phyloP scores from a whole-genome alignment of 2,888 invertebrate species.

The Lampropteryx suffumata region DNA sequence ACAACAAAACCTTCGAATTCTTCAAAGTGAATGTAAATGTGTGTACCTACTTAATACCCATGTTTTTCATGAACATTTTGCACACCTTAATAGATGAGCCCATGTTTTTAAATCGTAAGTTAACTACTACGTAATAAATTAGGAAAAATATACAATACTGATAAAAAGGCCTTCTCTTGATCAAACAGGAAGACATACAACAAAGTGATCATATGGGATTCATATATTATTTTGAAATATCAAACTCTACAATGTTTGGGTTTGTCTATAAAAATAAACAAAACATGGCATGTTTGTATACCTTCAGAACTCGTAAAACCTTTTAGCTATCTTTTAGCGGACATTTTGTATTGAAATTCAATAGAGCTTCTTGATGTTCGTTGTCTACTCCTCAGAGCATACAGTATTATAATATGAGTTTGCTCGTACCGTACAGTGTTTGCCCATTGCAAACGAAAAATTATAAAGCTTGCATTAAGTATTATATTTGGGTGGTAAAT shows the following conservation, averaged over 20 bases:
- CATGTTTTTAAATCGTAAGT: too few species aligned
- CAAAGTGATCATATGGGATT: too few species aligned
- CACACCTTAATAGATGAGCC: too few species aligned
- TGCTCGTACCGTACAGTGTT: constrained; percentile 43
- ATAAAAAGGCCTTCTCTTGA: too few species aligned
- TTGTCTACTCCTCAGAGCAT: constrained; percentile 10
- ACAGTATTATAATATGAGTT: constrained; percentile 32
- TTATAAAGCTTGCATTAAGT: constrained; percentile 1
- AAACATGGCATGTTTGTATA: constrained; percentile 17
- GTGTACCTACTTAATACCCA: too few species aligned
- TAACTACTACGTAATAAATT: too few species aligned
- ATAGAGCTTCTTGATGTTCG: constrained; percentile 41
- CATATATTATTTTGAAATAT: too few species aligned
- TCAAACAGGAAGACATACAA: too few species aligned
- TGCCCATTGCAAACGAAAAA: constrained; percentile 43
- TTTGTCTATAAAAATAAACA: constrained; percentile 9
- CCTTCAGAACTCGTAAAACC: constrained; percentile 7
- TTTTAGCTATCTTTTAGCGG: constrained; percentile 34
- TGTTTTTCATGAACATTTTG: too few species aligned
- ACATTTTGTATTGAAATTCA: constrained; percentile 52
- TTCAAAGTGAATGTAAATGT: too few species aligned
- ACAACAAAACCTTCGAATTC: too few species aligned
- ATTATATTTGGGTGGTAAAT: not conserved
- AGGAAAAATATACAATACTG: too few species aligned
- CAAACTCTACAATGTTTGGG: not conserved